Conservation (phyloP, 1,140 invertebrate genomes). For the Hydropsyche tenuis region DNA sequence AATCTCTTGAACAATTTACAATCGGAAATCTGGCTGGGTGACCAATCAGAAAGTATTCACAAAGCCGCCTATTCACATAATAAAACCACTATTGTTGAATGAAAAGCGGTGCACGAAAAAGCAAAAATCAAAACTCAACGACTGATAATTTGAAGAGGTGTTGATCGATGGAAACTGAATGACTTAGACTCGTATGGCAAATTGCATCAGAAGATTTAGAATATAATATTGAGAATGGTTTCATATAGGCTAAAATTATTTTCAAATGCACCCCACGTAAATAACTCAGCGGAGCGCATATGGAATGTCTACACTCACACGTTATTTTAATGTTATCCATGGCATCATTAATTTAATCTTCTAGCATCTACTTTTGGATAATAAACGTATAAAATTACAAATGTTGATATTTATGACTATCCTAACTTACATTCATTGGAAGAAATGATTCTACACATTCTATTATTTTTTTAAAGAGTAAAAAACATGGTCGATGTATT, state of each 20-base stretch:
- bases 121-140: conserved; percentile 30
- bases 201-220: conserved; percentile 32
- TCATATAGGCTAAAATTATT: conserved; percentile 37
- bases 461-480: conserved; percentile 45
- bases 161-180: conserved; percentile 31
- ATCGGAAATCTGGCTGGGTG: conserved; percentile 39
- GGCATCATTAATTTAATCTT: conserved; percentile 46
- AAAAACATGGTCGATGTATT: conserved; percentile 47
- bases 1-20: conserved; percentile 46
- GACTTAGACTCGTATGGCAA: conserved; percentile 50
- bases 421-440: conserved; percentile 48
- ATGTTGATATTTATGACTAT: conserved; percentile 50
- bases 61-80: conserved; percentile 44
- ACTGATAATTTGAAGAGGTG: not conserved
- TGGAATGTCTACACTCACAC: conserved; percentile 50
- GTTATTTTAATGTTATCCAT: conserved; percentile 47
- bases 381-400: conserved; percentile 51
- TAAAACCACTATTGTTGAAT: not conserved
- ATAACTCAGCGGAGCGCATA: conserved; percentile 39
- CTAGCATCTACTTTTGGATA: conserved; percentile 49
- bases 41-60: conserved; percentile 40
- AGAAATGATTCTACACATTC: conserved; percentile 44
- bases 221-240: not conserved
- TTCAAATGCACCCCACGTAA: conserved; percentile 20
- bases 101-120: conserved; percentile 22